phyloP scores from a whole-genome alignment of 2,888 invertebrate genomes.

The Drosophila nr. perissopoda region DNA sequence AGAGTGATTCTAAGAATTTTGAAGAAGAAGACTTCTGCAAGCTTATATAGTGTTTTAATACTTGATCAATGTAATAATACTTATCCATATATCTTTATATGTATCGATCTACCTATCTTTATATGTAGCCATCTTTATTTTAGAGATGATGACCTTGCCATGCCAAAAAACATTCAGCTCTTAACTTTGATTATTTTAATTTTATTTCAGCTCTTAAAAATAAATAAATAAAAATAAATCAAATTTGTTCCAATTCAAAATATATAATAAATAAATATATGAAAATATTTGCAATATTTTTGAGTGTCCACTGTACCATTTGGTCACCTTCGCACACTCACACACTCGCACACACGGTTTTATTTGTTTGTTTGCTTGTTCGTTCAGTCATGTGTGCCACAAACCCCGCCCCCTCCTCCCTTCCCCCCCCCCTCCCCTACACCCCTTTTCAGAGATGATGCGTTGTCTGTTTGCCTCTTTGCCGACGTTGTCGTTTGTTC shows the following conservation, averaged over 20 bases:
- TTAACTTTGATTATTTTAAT: too few species aligned
- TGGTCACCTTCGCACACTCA: constrained; percentile 74
- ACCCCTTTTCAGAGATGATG: background rate
- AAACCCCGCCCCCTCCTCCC: background rate
- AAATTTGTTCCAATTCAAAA: too few species aligned
- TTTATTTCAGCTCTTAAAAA: too few species aligned
- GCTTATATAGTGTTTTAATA: background rate
- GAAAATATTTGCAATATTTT: background rate
- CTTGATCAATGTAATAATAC: too few species aligned
- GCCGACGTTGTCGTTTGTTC: constrained; percentile 39
- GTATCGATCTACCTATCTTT: too few species aligned
- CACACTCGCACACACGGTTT: constrained; percentile 38
- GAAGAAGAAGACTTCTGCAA: background rate
- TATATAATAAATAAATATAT: background rate
- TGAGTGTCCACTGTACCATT: constrained; percentile 32
- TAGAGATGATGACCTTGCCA: too few species aligned
- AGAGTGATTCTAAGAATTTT: background rate
- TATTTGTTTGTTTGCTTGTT: constrained; percentile 76
- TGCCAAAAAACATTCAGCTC: too few species aligned
- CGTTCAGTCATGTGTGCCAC: constrained; percentile 68
- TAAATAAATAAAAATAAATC: too few species aligned
- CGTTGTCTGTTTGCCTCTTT: constrained; percentile 72
- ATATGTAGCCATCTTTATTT: too few species aligned
- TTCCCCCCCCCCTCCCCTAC: background rate
- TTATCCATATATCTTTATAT: too few species aligned